Conservation (phyloP, 2,113 vertebrate species). For the Grantiella picta region DNA sequence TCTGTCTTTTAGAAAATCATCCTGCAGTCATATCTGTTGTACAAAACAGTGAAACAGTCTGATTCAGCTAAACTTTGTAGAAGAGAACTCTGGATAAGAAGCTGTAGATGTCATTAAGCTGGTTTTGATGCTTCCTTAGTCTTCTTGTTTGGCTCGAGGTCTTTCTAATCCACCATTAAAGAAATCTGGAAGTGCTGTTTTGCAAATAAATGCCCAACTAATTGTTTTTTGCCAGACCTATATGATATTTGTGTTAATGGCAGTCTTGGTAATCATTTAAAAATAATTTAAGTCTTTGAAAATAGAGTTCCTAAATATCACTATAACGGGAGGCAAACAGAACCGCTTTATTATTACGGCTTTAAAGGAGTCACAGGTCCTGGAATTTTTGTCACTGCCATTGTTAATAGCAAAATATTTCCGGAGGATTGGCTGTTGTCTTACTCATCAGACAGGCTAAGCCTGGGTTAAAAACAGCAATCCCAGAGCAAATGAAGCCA, state of each 20-base stretch:
- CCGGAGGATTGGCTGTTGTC: background rate
- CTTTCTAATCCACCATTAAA: background rate
- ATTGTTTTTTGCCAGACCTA: background rate
- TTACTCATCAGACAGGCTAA: background rate
- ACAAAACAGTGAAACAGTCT: background rate
- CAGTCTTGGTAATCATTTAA: background rate
- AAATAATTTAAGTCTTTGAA: background rate
- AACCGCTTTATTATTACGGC: background rate
- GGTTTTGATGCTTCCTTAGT: background rate
- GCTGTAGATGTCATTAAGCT: rapidly evolving
- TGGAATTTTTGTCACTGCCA: background rate
- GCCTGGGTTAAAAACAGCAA: background rate
- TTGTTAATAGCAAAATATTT: background rate
- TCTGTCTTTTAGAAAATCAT: background rate
- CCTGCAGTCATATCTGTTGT: background rate
- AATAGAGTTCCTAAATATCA: background rate
- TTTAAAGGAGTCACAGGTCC: background rate
- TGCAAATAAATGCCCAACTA: background rate
- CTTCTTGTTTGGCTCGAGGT: background rate
- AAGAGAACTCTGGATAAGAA: background rate
- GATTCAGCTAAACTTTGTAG: background rate
- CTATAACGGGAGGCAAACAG: background rate
- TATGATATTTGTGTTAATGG: background rate
- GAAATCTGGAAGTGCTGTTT: background rate
- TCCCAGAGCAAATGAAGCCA: background rate